Percentiles rank a stretch among this genome's conserved stretches.
phyloP scores from a whole-genome alignment of 2,113 vertebrate species.

The Phrynocephalus versicolor region DNA sequence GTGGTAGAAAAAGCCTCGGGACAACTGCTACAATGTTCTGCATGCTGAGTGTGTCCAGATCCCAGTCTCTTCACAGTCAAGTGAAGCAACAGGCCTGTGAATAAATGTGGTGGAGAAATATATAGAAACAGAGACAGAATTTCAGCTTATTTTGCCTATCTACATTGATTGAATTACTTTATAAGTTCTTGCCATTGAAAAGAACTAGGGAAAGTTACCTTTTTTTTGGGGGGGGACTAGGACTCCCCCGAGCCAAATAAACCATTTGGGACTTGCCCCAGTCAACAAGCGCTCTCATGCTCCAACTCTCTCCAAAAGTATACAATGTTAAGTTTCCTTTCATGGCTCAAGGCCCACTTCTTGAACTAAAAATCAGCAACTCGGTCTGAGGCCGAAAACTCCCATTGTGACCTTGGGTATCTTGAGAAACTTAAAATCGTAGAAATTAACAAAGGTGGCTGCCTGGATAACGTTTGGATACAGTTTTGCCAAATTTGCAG shows the following conservation, averaged over 20 bases:
- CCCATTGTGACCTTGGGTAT: neutral
- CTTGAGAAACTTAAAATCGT: neutral
- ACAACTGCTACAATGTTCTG: neutral
- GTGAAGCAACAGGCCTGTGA: neutral
- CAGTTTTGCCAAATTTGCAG: neutral
- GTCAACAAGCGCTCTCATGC: too few relatives aligned
- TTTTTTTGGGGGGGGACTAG: too few relatives aligned
- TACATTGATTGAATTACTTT: neutral
- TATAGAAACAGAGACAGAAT: neutral
- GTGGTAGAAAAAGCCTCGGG: neutral
- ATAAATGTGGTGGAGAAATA: neutral
- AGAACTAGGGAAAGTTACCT: too few relatives aligned
- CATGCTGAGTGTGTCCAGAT: too few relatives aligned
- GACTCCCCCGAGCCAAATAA: too few relatives aligned
- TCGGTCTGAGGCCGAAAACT: neutral
- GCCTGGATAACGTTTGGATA: neutral
- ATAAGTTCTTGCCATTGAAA: neutral
- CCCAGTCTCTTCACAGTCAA: too few relatives aligned
- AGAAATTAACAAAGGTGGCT: neutral
- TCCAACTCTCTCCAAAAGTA: neutral
- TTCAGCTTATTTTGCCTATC: too few relatives aligned
- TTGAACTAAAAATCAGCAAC: neutral
- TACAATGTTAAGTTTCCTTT: neutral
- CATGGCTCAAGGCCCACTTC: neutral
- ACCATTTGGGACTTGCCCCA: too few relatives aligned